These are phyloP conservation scores for Loriculus beryllinus DNA, from an alignment of 2,797 vertebrate genomes.

Conservation along the genomic window DNA sequence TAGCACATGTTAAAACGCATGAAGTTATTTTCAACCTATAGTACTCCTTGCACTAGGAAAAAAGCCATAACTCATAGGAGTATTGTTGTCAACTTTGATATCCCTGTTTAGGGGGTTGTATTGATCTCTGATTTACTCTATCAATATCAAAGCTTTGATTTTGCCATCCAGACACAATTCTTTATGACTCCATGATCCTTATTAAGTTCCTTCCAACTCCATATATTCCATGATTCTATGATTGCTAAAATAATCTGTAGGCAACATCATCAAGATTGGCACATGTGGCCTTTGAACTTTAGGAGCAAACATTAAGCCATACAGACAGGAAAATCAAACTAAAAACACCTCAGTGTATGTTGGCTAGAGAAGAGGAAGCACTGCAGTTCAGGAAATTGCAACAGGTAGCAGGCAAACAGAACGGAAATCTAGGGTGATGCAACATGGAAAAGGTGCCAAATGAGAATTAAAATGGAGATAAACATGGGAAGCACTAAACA, in stretches of 20 bases:
- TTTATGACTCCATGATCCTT: not conserved
- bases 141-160: not conserved
- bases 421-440: not conserved
- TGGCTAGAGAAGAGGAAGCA: not conserved
- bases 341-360: not conserved
- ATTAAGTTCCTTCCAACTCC: not conserved
- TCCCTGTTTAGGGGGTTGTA: not conserved
- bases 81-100: not conserved
- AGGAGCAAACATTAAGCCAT: not conserved
- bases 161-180: not conserved
- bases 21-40: not conserved
- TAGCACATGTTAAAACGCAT: not conserved
- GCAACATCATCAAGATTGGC: not conserved
- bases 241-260: not conserved
- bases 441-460: not conserved
- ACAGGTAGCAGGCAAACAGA: not conserved
- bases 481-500: not conserved
- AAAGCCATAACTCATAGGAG: fast-evolving
- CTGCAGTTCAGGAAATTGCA: not conserved
- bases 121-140: not conserved
- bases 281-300: not conserved
- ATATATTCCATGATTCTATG: not conserved
- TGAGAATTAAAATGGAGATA: not conserved
- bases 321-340: not conserved
- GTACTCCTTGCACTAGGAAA: not conserved